Evolutionary conservation across 2,888 invertebrate species (phyloP), one percentile per base, ranked within the genome.

Genomic region (Choreutis nemorana): DNA sequence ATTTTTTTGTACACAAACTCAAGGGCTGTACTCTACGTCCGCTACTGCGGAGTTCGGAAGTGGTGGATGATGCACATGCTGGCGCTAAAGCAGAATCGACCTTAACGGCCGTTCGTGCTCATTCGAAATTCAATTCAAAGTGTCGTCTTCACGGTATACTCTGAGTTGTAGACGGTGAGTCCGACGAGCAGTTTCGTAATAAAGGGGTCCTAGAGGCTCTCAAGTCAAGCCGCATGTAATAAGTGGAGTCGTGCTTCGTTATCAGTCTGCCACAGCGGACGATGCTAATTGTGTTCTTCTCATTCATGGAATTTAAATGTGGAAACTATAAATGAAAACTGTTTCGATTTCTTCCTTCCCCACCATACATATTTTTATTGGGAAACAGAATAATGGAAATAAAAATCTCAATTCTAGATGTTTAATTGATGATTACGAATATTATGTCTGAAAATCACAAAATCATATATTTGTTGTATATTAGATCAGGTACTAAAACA

Each of bases 201-300:
- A 55, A 44, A 42, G 23, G n/a, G 24, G 23, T 22, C 24, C 33
- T 33, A 23, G 23, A 39, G 14, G 10, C 26, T n/a, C n/a, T 26
- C 14, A 26, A 60, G 54, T 61, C 56, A 63, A 63, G 62, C 56
- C 59, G 56, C 57, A 60, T 56, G 55, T 59, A 52, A 56, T 58
- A 56, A 57, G 66, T 54, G 55, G 52, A 55, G 55, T 53, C 50
- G 54, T 42, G 57, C 66, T 67, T 67, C 67, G 67, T 67, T 67
- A 67, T 65, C 50, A 55, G 46, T 50, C 51, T 57, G 53, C 48
- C 47, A 44, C 41, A 55, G n/a, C n/a, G 55, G 55, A 58, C 55
- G 55, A 57, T 47, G 60, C 64, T 67, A 67, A 67, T 67, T 67
- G 66, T 62, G 52, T 43, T 52, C 63, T 65, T 47, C n/a, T 51